Conservation (phyloP, 2,797 vertebrate genomes). For the Benthosema pterotum region DNA sequence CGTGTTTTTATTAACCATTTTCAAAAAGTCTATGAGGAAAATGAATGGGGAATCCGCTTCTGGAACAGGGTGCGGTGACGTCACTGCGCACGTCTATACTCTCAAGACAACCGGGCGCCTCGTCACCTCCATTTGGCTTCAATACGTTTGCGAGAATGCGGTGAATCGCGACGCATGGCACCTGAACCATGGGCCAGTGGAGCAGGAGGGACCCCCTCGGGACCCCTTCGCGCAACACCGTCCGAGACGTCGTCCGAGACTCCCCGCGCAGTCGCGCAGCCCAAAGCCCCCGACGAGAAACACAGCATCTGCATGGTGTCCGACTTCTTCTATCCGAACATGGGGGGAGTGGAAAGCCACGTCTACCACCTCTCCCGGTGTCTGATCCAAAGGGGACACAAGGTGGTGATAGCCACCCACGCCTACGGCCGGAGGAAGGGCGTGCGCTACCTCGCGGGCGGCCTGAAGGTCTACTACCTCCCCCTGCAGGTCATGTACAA, state of each 20-base stretch:
- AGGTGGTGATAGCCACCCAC: slow-evolving; percentile 93
- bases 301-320: slow-evolving; percentile 98
- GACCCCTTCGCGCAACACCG: slow-evolving; percentile 11
- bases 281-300: slow-evolving; percentile 35
- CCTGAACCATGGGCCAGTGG: slow-evolving; percentile 56
- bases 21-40: no score
- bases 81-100: no score
- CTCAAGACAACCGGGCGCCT: no score
- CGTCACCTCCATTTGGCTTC: no score
- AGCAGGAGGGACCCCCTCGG: slow-evolving; percentile 34
- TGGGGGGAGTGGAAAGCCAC: slow-evolving; percentile 99
- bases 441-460: slow-evolving; percentile 91
- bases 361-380: slow-evolving; percentile 98
- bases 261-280: slow-evolving; percentile 18
- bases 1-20: no score
- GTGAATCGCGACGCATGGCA: no score
- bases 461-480: slow-evolving; percentile 97
- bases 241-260: slow-evolving; percentile 26
- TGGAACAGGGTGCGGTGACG: no score
- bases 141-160: no score
- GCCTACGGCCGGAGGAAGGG: slow-evolving; percentile 90
- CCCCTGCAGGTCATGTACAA: slow-evolving; percentile 98
- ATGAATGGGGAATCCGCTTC: no score
- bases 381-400: slow-evolving; percentile 95
- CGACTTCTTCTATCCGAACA: slow-evolving; percentile 99